Base-by-base conservation (phyloP, 1,140 invertebrate species). In the Dolichoris vasculosae region DNA sequence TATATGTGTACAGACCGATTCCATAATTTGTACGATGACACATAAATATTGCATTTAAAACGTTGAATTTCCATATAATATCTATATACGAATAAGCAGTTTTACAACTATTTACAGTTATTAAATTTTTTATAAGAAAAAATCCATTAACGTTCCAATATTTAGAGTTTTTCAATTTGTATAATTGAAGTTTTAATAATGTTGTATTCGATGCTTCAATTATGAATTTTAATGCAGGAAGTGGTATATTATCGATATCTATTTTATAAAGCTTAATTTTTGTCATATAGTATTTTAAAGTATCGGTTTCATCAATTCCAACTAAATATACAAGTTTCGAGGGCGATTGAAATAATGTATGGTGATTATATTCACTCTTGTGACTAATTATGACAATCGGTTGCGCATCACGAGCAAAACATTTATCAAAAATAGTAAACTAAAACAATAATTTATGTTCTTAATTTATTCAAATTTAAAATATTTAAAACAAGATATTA, bases 91-190 rank as follows among this genome's bases (percentile, higher is more conserved):
- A 77, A 43, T 51, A 35, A 0, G 35, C 23, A 51, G 9, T 17
- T 77, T 20, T 35, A 23, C 46, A 77, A 51, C 26, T 51, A 26
- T 77, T 55, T 6, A 30, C 0, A 7, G 11, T 77, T 77, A 51
- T 0, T 9, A 55, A 8, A 51, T 77, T 77, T 35, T 32, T 51
- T 30, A 77, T 55, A 17, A 77, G 4, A 77, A 77, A 77, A 51
- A 77, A 77, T 51, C n/a, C 75, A 51, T 51, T 2, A 17, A 77
- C 17, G 55, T 77, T 77, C 75, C 43, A 77, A 48, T 15, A 77
- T 20, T 11, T 15, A 35, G 26, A 51, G 20, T 51, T 46, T 35
- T 77, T 77, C 9, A 77, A 51, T 51, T 77, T 77, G 8, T 30
- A 35, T 77, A 48, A 77, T 6, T 35, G 20, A 15, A 48, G 26